Evolutionary conservation across 2,113 vertebrate species (phyloP), one percentile per base, ranked within the genome.

Genomic region (Empidonax alnorum): DNA sequence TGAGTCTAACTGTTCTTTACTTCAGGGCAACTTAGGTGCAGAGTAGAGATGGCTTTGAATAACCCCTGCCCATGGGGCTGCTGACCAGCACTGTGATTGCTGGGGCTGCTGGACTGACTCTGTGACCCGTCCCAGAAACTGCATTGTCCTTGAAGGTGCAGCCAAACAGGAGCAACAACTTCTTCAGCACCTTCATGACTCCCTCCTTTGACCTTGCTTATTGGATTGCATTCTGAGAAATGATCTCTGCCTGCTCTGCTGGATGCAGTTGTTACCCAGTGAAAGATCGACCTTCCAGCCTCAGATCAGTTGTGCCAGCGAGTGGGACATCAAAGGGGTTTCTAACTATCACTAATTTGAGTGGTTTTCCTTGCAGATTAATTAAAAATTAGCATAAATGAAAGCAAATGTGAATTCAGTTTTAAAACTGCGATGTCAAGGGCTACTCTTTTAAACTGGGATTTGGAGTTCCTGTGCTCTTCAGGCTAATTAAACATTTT

Each of bases 141-240:
- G 61, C 19, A 4, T 46, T 1, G 20, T 49, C 89, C 61, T 89
- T 89, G 66, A 35, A 89, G 44, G 53, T 2, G 8, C 14, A 56
- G 77, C 68, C 53, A n/a, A 89, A 89, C 73, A 49, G 73, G 91
- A 92, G 71, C 9, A 37, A 41, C 55, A 52, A 56, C 89, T 81
- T 33, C 41, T 94, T 82, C 61, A 75, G 56, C 22, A 68, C 88
- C 55, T 89, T 82, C 53, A 41, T 3, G 21, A 30, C 44, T 72
- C 52, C 73, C 84, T 20, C 76, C 65, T 92, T 67, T 78, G 86
- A 89, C 80, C 81, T 95, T 75, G 65, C 56, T 87, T 59, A 6
- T 33, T 82, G 44, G 49, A 63, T 65, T 77, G 42, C 42, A 2
- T 86, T 90, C 80, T 67, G 59, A 75, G 76, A 56, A 77, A 28